Evolutionary conservation across 2,888 invertebrate genomes (phyloP).

Genomic region (Theretra japonica): DNA sequence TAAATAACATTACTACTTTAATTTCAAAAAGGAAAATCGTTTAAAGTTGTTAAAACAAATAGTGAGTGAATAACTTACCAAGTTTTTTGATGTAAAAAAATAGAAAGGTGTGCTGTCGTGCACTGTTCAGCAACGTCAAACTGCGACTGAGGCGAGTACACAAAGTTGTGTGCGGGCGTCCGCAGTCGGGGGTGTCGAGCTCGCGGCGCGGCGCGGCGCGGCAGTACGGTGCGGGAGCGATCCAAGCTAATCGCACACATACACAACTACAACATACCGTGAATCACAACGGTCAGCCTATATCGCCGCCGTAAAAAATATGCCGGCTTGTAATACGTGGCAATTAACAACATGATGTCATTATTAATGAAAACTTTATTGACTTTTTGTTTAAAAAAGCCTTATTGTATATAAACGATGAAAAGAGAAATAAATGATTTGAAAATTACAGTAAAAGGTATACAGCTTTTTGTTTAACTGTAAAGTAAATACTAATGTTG

Average conservation of each 20-base stretch:
- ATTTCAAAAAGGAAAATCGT: neutral
- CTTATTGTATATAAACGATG: no score
- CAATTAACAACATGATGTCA: neutral
- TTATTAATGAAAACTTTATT: neutral
- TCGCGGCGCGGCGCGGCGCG: slow-evolving; percentile 49
- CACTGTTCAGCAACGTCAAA: slow-evolving; percentile 65
- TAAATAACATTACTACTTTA: neutral
- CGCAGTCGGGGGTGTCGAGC: slow-evolving; percentile 55
- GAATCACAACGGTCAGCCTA: slow-evolving; percentile 54
- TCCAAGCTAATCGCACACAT: slow-evolving; percentile 46
- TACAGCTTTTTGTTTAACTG: no score
- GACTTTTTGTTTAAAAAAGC: neutral
- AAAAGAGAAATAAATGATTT: no score
- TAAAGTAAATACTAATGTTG: no score
- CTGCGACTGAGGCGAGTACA: slow-evolving; percentile 63
- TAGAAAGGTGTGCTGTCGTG: slow-evolving; percentile 52
- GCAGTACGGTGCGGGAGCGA: slow-evolving; percentile 47
- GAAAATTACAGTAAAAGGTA: no score
- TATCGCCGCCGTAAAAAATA: slow-evolving; percentile 39
- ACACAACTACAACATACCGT: slow-evolving; percentile 41
- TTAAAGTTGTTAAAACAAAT: neutral
- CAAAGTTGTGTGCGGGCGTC: slow-evolving; percentile 43
- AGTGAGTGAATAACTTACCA: slow-evolving; percentile 59
- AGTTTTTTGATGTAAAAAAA: slow-evolving; percentile 58
- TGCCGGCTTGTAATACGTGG: neutral